Percentiles rank a stretch among this genome's conserved stretches.
phyloP scores from a whole-genome alignment of 2,888 invertebrate species.

The Sarcophaga variegata region DNA sequence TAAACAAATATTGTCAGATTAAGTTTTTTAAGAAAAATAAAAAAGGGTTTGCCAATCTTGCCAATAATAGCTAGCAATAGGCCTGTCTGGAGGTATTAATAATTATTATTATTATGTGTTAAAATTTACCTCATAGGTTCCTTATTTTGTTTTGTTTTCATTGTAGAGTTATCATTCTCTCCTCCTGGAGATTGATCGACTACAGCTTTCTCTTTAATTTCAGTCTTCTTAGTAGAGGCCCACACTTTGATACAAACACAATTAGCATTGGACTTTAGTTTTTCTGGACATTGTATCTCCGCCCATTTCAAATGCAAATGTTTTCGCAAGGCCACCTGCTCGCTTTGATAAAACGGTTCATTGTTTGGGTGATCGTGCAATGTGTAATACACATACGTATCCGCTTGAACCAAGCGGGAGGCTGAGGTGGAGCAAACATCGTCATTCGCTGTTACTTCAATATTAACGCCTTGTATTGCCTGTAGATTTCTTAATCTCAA shows the following conservation, averaged over 20 bases:
- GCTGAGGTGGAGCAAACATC: constrained; percentile 4
- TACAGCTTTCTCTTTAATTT: constrained; percentile 21
- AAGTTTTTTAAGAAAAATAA: background rate
- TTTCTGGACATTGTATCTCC: constrained; percentile 87
- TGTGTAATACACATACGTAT: constrained; percentile 88
- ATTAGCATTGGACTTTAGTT: constrained; percentile 82
- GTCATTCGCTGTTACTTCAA: constrained; percentile 74
- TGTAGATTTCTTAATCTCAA: constrained; percentile 90
- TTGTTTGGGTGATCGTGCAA: constrained; percentile 91
- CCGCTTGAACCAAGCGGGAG: constrained; percentile 76
- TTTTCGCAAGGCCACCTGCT: constrained; percentile 86
- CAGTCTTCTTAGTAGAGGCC: constrained; percentile 74
- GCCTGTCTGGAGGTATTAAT: too few species aligned
- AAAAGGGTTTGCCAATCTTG: background rate
- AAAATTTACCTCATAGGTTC: constrained; percentile 64
- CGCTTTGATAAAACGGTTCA: constrained; percentile 92
- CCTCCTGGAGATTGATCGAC: too few species aligned
- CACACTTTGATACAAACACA: constrained; percentile 80
- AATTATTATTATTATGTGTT: too few species aligned
- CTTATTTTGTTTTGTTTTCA: constrained; percentile 38
- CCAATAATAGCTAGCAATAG: too few species aligned
- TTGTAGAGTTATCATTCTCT: background rate
- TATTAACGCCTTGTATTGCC: constrained; percentile 87
- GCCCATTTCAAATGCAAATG: constrained; percentile 89
- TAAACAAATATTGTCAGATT: background rate